Evolutionary conservation across 2,888 invertebrate genomes (phyloP).

Genomic region (Andrena hattorfiana): DNA sequence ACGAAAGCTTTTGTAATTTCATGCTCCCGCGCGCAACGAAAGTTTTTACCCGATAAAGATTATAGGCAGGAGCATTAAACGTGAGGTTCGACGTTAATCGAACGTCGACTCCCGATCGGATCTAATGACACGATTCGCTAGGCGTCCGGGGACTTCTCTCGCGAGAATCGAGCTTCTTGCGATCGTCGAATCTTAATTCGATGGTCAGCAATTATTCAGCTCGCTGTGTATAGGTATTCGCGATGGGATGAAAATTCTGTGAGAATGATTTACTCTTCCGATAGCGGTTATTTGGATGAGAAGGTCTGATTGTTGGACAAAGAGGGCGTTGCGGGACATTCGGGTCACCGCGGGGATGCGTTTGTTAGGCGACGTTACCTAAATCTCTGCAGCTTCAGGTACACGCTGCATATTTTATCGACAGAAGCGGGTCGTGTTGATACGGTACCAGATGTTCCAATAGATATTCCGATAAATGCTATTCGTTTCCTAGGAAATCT

Average conservation of each 20-base stretch:
- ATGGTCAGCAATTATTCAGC: background rate
- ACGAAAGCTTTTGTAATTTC: conserved; percentile 60
- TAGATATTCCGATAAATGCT: conserved; percentile 67
- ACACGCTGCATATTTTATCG: conserved; percentile 58
- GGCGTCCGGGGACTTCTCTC: background rate
- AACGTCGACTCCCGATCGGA: conserved; percentile 27
- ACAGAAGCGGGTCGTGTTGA: conserved; percentile 75
- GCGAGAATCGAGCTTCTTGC: background rate
- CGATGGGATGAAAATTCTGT: background rate
- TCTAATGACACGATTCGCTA: conserved; percentile 39
- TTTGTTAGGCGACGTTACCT: conserved; percentile 57
- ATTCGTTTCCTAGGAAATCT: conserved; percentile 59
- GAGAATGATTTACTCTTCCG: background rate
- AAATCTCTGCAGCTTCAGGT: conserved; percentile 35
- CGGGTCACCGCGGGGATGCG: conserved; percentile 33
- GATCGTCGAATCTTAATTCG: background rate
- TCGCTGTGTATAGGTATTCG: background rate
- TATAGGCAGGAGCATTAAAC: conserved; percentile 45
- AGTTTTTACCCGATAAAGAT: conserved; percentile 37
- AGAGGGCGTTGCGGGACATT: background rate
- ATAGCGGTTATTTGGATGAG: background rate
- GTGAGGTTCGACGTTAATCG: conserved; percentile 42
- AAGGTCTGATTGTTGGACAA: background rate
- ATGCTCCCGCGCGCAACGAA: conserved; percentile 53
- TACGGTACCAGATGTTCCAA: conserved; percentile 65